Percentiles rank a stretch among this genome's conserved stretches.
Evolutionary conservation across 1,140 invertebrate genomes (phyloP).

Genomic region (Coelopa frigida): DNA sequence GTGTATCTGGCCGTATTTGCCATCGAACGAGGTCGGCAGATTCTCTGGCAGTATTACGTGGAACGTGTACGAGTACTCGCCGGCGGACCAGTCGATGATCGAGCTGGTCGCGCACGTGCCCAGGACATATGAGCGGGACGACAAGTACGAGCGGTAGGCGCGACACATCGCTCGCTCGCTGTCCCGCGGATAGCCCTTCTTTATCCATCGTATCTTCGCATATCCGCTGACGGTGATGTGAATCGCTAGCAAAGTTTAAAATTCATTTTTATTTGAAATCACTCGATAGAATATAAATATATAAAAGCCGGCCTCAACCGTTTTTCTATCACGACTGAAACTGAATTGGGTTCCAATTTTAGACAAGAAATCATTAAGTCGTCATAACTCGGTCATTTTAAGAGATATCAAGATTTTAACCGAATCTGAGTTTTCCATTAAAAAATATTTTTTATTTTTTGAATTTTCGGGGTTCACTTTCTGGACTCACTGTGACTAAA

Average conservation of each 20-base stretch:
- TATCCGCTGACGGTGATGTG: slow-evolving; percentile 42
- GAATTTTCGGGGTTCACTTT: too few species aligned
- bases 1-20: slow-evolving; percentile 60
- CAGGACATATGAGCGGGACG: slow-evolving; percentile 40
- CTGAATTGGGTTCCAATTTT: too few species aligned
- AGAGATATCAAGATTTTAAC: too few species aligned
- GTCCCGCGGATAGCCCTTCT: slow-evolving; percentile 43
- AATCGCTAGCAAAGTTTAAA: slow-evolving; percentile 28
- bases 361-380: too few species aligned
- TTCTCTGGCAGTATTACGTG: slow-evolving; percentile 51
- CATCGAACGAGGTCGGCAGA: slow-evolving; percentile 65
- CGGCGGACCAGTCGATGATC: slow-evolving; percentile 48
- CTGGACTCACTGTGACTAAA: too few species aligned
- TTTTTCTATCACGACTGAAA: too few species aligned
- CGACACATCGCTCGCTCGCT: slow-evolving; percentile 42
- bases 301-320: too few species aligned
- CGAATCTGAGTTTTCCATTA: too few species aligned
- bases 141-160: slow-evolving; percentile 40
- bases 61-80: slow-evolving; percentile 56
- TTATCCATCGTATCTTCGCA: slow-evolving; percentile 45
- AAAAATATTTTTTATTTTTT: too few species aligned
- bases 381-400: too few species aligned
- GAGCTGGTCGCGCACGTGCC: slow-evolving; percentile 37
- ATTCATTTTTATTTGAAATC: too few species aligned
- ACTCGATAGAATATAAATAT: too few species aligned